These are phyloP conservation scores for Trichopoda pennipes DNA, from an alignment of 2,888 invertebrate species.

Conservation along the genomic window DNA sequence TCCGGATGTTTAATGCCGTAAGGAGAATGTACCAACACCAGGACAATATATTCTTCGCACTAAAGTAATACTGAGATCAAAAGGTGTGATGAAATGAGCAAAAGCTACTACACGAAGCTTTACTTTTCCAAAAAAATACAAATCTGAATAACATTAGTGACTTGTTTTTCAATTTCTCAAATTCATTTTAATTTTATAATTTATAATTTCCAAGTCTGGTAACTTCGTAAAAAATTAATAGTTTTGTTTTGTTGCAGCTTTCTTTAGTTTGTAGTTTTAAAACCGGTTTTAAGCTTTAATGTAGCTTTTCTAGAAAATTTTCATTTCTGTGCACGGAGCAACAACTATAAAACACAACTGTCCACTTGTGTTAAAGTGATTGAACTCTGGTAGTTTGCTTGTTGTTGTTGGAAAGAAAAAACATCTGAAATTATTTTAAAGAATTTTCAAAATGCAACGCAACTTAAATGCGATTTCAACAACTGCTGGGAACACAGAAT, in stretches of 20 bases:
- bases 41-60: too few species aligned
- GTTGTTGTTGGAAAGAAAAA: constrained; percentile 8
- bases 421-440: not conserved
- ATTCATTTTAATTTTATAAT: too few species aligned
- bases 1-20: too few species aligned
- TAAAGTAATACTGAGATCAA: too few species aligned
- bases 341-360: constrained; percentile 26
- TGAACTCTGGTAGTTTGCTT: constrained; percentile 37
- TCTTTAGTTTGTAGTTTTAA: constrained; percentile 35
- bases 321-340: constrained; percentile 32
- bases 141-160: too few species aligned
- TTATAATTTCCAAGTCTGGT: constrained; percentile 18
- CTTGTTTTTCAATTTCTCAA: too few species aligned
- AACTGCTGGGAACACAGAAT: constrained; percentile 34
- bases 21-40: too few species aligned
- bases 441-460: constrained; percentile 9
- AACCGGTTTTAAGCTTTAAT: constrained; percentile 57
- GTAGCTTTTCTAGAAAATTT: constrained; percentile 46
- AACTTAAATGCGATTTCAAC: constrained; percentile 13
- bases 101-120: too few species aligned
- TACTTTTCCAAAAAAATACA: too few species aligned
- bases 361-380: constrained; percentile 56
- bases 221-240: constrained; percentile 13
- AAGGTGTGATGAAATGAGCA: too few species aligned
- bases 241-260: constrained; percentile 32